phyloP scores from a whole-genome alignment of 2,888 invertebrate species.

The Pristionchus maxplancki region DNA sequence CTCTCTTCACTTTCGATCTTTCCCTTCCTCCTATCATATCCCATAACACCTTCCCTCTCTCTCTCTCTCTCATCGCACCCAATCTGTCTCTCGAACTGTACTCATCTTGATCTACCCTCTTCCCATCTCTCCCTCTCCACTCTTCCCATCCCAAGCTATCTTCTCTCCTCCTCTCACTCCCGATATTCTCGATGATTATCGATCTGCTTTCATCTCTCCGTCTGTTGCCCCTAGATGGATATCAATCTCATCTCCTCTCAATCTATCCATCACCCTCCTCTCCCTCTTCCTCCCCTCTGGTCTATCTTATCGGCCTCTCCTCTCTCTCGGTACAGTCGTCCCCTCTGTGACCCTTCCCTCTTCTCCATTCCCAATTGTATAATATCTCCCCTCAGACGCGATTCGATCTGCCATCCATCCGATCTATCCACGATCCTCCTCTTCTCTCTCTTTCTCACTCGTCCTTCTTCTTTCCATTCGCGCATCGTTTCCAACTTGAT shows the following conservation, averaged over 20 bases:
- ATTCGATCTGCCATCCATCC: slow-evolving; percentile 6
- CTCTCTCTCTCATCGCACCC: neutral
- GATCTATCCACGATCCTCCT: neutral
- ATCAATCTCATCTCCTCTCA: slow-evolving; percentile 14
- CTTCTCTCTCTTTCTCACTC: neutral
- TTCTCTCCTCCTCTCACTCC: neutral
- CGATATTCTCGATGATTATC: slow-evolving; percentile 13
- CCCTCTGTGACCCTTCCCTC: slow-evolving; percentile 5
- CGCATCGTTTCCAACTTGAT: neutral
- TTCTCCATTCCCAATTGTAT: slow-evolving; percentile 2
- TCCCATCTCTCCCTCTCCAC: neutral
- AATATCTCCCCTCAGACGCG: neutral
- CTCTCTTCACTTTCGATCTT: slow-evolving; percentile 20
- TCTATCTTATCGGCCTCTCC: neutral
- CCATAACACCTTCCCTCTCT: slow-evolving; percentile 5
- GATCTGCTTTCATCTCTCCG: slow-evolving; percentile 2
- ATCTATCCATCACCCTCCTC: neutral
- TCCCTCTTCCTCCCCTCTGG: slow-evolving; percentile 29
- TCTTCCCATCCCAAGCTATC: neutral
- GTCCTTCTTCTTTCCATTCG: neutral
- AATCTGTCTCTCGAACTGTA: neutral
- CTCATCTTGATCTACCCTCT: slow-evolving; percentile 17
- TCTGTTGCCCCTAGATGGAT: slow-evolving; percentile 14
- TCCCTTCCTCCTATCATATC: slow-evolving; percentile 5
- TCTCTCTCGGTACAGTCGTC: neutral